Base-by-base conservation (phyloP, 2,888 invertebrate species). In the Eucera pruinosa region DNA sequence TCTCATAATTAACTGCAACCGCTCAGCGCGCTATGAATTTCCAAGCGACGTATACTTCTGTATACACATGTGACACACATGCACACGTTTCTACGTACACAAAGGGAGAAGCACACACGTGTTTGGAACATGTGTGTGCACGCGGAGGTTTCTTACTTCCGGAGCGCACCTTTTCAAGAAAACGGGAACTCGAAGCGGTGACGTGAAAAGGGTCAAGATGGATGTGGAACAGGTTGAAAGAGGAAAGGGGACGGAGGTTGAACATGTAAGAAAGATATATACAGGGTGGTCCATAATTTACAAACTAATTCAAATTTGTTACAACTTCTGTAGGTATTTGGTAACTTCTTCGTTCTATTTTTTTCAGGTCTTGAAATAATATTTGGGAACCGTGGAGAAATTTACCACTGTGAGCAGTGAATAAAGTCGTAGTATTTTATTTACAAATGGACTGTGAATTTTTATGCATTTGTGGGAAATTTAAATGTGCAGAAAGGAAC, bases 151-250 rank as follows among this genome's bases (percentile, higher is more conserved):
- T 50, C 50, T 55, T 27, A 36, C 52, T 50, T 20, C 25, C 30
- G 43, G 43, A 74, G 54, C 20, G 36, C 43, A 23, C 52, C 54
- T 62, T 78, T 67, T 67, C 58, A 70, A 62, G 66, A 54, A 74
- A 78, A 66, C 39, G 58, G 72, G 47, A 71, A 36, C 76, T 64
- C n/a, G 67, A n/a, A n/a, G 23, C 33, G 30, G 9, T n/a, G 30
- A 52, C 47, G 60, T 47, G 77, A 81, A 81, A 78, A 65, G 73
- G 81, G 77, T 81, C 77, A 78, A 81, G 80, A 80, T 71, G 75
- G 65, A 81, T 76, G 79, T 67, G 66, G 72, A 71, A 71, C 75
- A 65, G 39, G 64, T 27, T 33, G 55, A 36, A 50, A 58, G 36
- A 55, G 18, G 30, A 33, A 67, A 23, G 54, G 9, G 27, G 20